Base-by-base conservation (phyloP, 2,113 vertebrate species). In the Chaetops frenatus region DNA sequence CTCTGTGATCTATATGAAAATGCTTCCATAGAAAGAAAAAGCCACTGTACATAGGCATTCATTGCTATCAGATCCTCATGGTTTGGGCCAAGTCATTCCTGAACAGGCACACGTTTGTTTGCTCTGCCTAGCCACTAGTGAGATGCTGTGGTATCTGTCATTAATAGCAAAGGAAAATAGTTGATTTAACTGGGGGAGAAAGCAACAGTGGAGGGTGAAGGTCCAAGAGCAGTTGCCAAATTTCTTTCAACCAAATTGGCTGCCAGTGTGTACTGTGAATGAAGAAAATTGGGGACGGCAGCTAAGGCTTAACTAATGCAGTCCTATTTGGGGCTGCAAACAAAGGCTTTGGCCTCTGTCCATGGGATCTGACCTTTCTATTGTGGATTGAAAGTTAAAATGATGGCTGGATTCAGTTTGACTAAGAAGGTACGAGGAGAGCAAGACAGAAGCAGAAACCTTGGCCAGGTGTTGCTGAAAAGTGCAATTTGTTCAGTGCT, bases 271-370 rank as follows among this genome's bases (percentile, higher is more conserved):
- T 58, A 40, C 78, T 82, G 90, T 90, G 94, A 95, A 90, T 92
- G 94, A 94, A 94, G 87, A 89, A 91, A 94, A 95, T 77, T 74
- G 78, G 82, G 94, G 82, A 47, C 3, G 70, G 91, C 94, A 92
- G 94, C 93, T 89, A 85, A 73, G 87, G 78, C 90, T 91, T 92
- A 85, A 61, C 69, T 89, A 92, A 91, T 87, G 89, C 89, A 80
- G 11, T 88, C 74, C 65, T 94, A 13, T 94, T 95, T 92, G 87
- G 66, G 78, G 78, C 70, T 94, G 80, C 78, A 89, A 33, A 92
- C 86, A 91, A 96, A 92, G 87, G n/a, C 73, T 91, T 94, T 97
- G 95, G 91, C 86, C 72, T 77, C 91, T 79, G 44, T 87, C 91
- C 85, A 48, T 2, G 1, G 35, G 17, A 38, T 47, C 69, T 2